Evolutionary conservation across 2,113 vertebrate genomes (phyloP), one percentile per base, ranked within the genome.

Genomic region (Marmota flaviventris): DNA sequence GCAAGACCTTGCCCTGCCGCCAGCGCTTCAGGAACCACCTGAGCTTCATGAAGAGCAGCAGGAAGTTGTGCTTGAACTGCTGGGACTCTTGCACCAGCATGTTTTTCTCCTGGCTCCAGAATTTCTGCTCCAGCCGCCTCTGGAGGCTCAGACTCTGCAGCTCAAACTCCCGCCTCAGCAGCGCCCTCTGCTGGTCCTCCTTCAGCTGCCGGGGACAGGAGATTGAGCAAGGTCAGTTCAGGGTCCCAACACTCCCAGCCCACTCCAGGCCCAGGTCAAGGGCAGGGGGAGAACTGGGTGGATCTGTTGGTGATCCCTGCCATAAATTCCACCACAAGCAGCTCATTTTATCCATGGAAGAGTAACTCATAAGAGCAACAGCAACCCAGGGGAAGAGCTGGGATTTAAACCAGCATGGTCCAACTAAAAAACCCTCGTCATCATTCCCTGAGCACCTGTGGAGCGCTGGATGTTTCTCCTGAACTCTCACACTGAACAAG

Each of bases 21-120:
- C 99, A 99, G 92, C 99, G 98, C 97, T 99, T 99, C 98, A 99
- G 99, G 98, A 99, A 99, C 99, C 99, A 99, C 97, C 99, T 99
- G n/a, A 99, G 99, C 95, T 99, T 99, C 98, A 99, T 99, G 98
- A 99, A 99, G 98, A 99, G 99, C 96, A 99, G 98, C 67, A 99
- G 97, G 93, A 99, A 99, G 92, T 99, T 99, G 97, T 99, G 99
- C 97, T 99, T 99, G 97, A 99, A 99, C 97, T 99, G 99, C 97
- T 99, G 99, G 0, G 99, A 99, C 98, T 99, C 99, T 97, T 99
- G 99, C 48, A 99, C 99, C 98, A 99, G 98, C 91, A 99, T 98
- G 89, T 99, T 99, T 98, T 99, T 99, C 98, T 99, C 99, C 98
- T 99, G 99, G 98, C 99, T 99, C 99, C 99, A 99, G 97, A 99